Conservation (phyloP, 2,797 vertebrate genomes). For the Gallinago nigripennis region DNA sequence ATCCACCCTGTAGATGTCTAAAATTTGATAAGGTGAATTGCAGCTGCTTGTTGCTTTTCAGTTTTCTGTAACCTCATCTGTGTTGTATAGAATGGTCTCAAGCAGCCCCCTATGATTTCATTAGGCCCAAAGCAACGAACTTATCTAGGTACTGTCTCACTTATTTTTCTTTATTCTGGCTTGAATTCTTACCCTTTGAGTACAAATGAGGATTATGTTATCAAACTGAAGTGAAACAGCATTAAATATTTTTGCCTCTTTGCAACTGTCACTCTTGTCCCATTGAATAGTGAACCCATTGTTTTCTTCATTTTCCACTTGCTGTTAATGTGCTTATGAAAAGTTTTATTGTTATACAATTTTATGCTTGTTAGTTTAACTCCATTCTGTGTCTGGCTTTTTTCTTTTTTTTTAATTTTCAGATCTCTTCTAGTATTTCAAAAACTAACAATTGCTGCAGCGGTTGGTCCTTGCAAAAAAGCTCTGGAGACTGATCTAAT, state of each 20-base stretch:
- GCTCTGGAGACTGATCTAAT: background rate
- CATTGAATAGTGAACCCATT: background rate
- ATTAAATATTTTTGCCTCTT: background rate
- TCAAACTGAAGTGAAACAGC: background rate
- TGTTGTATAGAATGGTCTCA: background rate
- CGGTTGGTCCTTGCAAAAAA: background rate
- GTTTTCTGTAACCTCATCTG: background rate
- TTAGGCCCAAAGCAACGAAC: background rate
- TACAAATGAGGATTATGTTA: background rate
- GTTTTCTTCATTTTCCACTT: slow-evolving; percentile 1
- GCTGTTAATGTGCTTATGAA: background rate
- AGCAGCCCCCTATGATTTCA: background rate
- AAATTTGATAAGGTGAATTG: background rate
- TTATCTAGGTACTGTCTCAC: background rate
- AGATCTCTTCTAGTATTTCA: background rate
- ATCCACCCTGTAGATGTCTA: background rate
- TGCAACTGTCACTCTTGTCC: background rate
- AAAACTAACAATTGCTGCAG: background rate
- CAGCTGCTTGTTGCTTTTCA: background rate
- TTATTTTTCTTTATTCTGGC: background rate
- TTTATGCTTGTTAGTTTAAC: background rate
- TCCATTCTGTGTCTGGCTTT: background rate
- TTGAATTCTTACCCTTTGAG: background rate
- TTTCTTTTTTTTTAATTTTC: background rate
- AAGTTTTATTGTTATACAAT: background rate